These are phyloP conservation scores for Phoxinus dragarum DNA, from an alignment of 2,797 vertebrate species.

Conservation along the genomic window DNA sequence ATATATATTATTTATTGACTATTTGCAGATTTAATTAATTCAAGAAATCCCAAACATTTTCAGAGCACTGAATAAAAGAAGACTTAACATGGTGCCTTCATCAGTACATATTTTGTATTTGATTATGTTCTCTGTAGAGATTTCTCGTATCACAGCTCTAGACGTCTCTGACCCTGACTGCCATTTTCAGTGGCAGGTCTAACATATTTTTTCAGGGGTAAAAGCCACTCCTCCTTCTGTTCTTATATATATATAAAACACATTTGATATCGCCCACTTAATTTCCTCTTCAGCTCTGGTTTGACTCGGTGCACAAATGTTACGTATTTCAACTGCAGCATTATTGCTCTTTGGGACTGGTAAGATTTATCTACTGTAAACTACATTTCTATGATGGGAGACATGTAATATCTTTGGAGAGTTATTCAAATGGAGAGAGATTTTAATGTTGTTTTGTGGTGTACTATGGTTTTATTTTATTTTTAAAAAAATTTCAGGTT, in stretches of 20 bases:
- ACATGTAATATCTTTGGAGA: neutral
- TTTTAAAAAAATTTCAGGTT: constrained; percentile 24
- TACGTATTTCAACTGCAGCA: neutral
- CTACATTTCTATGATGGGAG: neutral
- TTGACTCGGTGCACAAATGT: constrained; percentile 29
- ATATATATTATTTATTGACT: neutral
- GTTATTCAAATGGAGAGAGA: neutral
- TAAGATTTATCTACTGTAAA: neutral
- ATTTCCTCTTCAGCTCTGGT: constrained; percentile 24
- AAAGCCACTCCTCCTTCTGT: constrained; percentile 22
- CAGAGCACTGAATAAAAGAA: neutral
- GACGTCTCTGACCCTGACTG: too few species aligned
- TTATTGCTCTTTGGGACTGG: neutral
- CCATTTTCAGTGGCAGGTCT: too few species aligned
- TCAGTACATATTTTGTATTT: neutral
- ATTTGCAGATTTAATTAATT: neutral
- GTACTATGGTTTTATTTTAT: neutral
- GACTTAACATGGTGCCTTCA: neutral
- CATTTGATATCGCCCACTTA: constrained; percentile 25
- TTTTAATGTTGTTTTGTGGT: neutral
- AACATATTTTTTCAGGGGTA: too few species aligned
- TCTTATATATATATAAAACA: constrained; percentile 27
- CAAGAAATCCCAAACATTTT: neutral
- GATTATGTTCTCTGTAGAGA: neutral
- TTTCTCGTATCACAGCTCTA: neutral